phyloP scores from a whole-genome alignment of 2,888 invertebrate genomes.

The Drosophila paranaensis region DNA sequence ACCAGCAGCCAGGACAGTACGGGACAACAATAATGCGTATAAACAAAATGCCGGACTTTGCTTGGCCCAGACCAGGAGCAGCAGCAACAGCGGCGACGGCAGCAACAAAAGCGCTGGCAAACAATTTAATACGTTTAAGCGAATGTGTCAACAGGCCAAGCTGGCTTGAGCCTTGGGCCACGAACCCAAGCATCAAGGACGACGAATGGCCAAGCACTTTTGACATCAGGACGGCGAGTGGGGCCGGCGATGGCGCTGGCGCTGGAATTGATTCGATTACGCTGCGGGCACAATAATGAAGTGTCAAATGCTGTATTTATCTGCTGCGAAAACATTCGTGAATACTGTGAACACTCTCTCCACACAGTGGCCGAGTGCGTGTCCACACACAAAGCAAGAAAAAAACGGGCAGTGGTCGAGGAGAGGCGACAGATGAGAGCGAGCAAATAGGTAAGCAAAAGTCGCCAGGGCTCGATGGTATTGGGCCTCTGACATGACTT shows the following conservation, averaged over 20 bases:
- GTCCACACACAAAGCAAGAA: constrained; percentile 1
- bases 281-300: constrained; percentile 81
- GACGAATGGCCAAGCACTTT: constrained; percentile 70
- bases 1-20: constrained; percentile 18
- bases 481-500: constrained; percentile 46
- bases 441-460: constrained; percentile 56
- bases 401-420: background rate
- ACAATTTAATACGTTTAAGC: constrained; percentile 81
- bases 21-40: constrained; percentile 50
- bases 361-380: constrained; percentile 28
- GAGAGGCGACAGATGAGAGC: background rate
- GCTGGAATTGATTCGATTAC: constrained; percentile 81
- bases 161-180: constrained; percentile 68
- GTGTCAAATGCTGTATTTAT: constrained; percentile 83
- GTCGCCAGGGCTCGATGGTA: constrained; percentile 49
- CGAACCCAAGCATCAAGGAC: constrained; percentile 42
- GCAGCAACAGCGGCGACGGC: constrained; percentile 3
- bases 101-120: constrained; percentile 65
- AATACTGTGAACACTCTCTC: constrained; percentile 26
- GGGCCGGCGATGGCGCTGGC: constrained; percentile 27
- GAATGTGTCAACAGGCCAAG: constrained; percentile 81
- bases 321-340: constrained; percentile 73
- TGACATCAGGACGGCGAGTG: constrained; percentile 64
- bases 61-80: constrained; percentile 34
- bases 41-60: constrained; percentile 49